Percentiles rank a stretch among this genome's conserved stretches.
phyloP scores from a whole-genome alignment of 1,140 invertebrate genomes.

The Cotesia vestalis region DNA sequence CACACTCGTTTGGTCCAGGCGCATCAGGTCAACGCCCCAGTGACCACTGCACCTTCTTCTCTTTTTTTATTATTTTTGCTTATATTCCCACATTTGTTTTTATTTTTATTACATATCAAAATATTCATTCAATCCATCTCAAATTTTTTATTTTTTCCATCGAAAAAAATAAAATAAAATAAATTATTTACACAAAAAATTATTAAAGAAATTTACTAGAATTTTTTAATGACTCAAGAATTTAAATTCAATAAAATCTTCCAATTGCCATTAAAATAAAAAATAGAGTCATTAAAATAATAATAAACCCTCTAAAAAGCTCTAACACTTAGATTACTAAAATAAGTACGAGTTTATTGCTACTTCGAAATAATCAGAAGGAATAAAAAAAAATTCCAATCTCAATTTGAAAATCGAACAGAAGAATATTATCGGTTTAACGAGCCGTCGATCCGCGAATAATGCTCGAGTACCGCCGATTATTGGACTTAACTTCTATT shows the following conservation, averaged over 20 bases:
- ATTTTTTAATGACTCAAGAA: too few relatives aligned
- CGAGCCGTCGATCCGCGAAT: constrained; percentile 1
- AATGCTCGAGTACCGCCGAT: not conserved
- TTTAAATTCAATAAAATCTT: too few relatives aligned
- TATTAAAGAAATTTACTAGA: too few relatives aligned
- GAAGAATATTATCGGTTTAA: constrained; percentile 12
- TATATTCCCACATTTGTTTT: not conserved
- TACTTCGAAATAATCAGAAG: not conserved
- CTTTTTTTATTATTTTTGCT: constrained; percentile 16
- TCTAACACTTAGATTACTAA: too few relatives aligned
- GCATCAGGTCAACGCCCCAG: constrained; percentile 59
- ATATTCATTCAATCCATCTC: too few relatives aligned
- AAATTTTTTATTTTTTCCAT: too few relatives aligned
- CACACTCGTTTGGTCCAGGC: constrained; percentile 44
- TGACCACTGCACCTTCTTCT: constrained; percentile 58
- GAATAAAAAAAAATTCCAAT: not conserved
- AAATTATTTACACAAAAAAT: too few relatives aligned
- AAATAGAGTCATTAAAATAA: too few relatives aligned
- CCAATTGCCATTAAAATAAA: too few relatives aligned
- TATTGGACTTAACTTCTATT: not conserved
- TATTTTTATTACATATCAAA: too few relatives aligned
- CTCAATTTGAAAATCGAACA: not conserved
- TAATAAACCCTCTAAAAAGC: too few relatives aligned
- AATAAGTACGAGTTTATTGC: not conserved
- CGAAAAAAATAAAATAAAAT: too few relatives aligned